Conservation (phyloP, 1,140 invertebrate species). For the Listronotus oregonensis region DNA sequence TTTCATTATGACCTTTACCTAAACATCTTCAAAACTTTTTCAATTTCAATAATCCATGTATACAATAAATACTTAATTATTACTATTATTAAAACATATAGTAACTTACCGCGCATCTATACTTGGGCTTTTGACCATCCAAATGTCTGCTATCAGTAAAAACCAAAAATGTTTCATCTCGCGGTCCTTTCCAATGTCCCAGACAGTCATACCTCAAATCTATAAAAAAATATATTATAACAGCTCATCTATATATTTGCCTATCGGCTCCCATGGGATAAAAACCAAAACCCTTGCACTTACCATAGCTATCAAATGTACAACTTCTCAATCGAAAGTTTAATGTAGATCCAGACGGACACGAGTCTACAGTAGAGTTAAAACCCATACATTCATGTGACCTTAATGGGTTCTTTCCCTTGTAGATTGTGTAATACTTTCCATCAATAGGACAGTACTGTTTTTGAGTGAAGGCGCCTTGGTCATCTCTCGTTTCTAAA, state of each 20-base stretch:
- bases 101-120: slow-evolving; percentile 70
- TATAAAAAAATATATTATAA: slow-evolving; percentile 42
- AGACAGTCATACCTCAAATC: slow-evolving; percentile 71
- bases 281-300: not conserved
- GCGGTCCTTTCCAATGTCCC: slow-evolving; percentile 67
- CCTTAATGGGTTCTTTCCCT: slow-evolving; percentile 60
- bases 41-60: too few relatives aligned
- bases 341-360: slow-evolving; percentile 67
- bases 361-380: slow-evolving; percentile 66
- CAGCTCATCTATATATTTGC: not conserved
- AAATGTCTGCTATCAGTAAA: slow-evolving; percentile 63
- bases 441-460: slow-evolving; percentile 72
- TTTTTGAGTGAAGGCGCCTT: slow-evolving; percentile 57
- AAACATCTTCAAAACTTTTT: too few relatives aligned
- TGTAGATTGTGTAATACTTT: slow-evolving; percentile 67
- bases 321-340: slow-evolving; percentile 50
- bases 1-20: too few relatives aligned
- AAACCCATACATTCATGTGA: slow-evolving; percentile 62
- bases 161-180: slow-evolving; percentile 65
- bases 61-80: too few relatives aligned
- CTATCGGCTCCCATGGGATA: not conserved
- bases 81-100: too few relatives aligned
- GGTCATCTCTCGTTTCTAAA: slow-evolving; percentile 61
- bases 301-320: slow-evolving; percentile 38
- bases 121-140: slow-evolving; percentile 60